Conservation (phyloP, 2,113 vertebrate genomes). For the Opisthocomus hoazin region DNA sequence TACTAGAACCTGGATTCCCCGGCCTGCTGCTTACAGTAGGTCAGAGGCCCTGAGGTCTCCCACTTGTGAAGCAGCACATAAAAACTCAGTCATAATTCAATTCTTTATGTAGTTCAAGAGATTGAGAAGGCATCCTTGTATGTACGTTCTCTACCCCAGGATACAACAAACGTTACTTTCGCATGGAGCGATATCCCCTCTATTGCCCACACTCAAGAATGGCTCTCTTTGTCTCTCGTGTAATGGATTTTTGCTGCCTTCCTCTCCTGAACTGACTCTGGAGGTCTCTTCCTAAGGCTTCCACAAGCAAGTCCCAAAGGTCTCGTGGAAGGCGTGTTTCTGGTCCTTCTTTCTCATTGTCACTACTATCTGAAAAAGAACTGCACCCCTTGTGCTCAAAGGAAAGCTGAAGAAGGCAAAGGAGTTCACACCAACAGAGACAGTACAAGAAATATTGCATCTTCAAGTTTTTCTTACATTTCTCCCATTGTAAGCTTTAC, state of each 20-base stretch:
- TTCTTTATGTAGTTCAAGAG: neutral
- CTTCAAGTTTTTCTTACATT: neutral
- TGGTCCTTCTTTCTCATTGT: neutral
- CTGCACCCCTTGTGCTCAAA: neutral
- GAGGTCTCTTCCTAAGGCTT: neutral
- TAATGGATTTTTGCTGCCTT: neutral
- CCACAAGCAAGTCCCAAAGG: neutral
- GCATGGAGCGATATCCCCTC: neutral
- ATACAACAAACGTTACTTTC: neutral
- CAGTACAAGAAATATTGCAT: neutral
- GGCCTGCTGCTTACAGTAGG: neutral
- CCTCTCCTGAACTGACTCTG: neutral
- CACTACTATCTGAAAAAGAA: neutral
- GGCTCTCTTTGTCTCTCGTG: neutral
- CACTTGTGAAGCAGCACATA: neutral
- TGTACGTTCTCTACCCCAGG: neutral
- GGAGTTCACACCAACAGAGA: neutral
- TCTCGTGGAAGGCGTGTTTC: neutral
- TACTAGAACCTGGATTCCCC: neutral
- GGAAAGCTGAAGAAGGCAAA: neutral
- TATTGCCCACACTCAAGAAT: neutral
- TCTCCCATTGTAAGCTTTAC: neutral
- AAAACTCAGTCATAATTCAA: neutral
- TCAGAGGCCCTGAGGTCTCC: neutral
- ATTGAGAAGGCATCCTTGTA: neutral